Conservation (phyloP, 2,888 invertebrate species). For the Limnephilus lunatus region DNA sequence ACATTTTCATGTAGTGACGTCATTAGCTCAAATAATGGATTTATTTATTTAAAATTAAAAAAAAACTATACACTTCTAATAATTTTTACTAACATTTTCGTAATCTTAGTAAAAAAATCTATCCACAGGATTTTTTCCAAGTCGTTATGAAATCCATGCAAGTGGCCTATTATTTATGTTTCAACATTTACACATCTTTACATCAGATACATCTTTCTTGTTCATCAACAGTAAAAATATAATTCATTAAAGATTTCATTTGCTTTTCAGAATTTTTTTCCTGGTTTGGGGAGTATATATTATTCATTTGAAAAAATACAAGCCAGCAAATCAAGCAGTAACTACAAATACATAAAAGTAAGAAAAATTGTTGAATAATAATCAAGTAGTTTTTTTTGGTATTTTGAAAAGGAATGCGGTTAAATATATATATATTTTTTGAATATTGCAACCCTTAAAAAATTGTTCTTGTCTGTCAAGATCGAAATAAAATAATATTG, state of each 20-base stretch:
- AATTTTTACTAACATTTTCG: no score
- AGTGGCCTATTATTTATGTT: no score
- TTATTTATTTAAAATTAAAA: no score
- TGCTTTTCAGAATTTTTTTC: conserved; percentile 29
- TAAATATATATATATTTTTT: neutral
- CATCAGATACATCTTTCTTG: neutral
- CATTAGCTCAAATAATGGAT: no score
- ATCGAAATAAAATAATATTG: neutral
- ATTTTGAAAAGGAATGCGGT: neutral
- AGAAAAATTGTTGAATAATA: neutral
- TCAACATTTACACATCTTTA: neutral
- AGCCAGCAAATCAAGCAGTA: conserved; percentile 19
- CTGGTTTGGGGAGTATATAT: neutral
- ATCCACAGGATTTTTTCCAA: no score
- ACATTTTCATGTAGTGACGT: no score
- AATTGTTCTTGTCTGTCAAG: no score
- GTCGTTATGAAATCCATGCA: no score
- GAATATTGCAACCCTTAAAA: neutral
- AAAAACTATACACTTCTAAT: no score
- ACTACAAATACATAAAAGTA: conserved; percentile 38
- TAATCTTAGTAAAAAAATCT: no score
- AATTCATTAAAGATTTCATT: neutral
- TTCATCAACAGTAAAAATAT: neutral
- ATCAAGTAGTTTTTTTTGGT: neutral
- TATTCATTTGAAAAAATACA: neutral